A percentile compares a stretch with the other conserved stretches of the same genome.
These are phyloP conservation scores for Pseudomugil gertrudae DNA, from an alignment of 2,797 vertebrate species.

Conservation along the genomic window DNA sequence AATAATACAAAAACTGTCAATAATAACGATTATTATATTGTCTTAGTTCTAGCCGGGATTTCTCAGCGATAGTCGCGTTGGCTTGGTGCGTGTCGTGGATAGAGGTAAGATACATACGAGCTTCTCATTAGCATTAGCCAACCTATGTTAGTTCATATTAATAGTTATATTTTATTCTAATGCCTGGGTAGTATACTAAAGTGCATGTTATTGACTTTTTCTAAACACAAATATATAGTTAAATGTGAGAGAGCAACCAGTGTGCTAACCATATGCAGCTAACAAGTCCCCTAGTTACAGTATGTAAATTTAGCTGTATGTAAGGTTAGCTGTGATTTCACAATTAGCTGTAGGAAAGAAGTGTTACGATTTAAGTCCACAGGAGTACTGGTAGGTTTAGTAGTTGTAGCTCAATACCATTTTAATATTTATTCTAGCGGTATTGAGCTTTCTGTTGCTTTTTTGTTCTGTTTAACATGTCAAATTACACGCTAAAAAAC, in stretches of 20 bases:
- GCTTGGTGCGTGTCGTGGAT: constrained; percentile 5
- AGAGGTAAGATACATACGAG: constrained; percentile 48
- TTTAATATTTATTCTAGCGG: too few species aligned
- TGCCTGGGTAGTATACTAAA: neutral
- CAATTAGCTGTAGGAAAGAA: neutral
- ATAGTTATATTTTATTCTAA: neutral
- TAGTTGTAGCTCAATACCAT: neutral
- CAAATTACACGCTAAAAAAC: neutral
- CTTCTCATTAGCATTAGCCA: constrained; percentile 8
- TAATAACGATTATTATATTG: constrained; percentile 11
- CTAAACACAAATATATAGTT: neutral
- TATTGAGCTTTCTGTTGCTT: too few species aligned
- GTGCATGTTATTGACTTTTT: neutral
- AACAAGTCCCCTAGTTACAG: neutral
- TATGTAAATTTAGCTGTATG: neutral
- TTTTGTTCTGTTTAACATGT: too few species aligned
- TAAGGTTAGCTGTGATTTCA: neutral
- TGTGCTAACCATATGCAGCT: neutral
- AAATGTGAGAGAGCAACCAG: neutral
- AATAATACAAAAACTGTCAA: neutral
- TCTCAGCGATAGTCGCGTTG: constrained; percentile 19
- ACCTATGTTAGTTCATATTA: neutral
- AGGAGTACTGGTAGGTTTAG: neutral
- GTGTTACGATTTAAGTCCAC: neutral
- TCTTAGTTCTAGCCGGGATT: constrained; percentile 5